These are phyloP conservation scores for Drosophila pseudoobscura DNA, from an alignment of 1,140 invertebrate species.

Conservation along the genomic window DNA sequence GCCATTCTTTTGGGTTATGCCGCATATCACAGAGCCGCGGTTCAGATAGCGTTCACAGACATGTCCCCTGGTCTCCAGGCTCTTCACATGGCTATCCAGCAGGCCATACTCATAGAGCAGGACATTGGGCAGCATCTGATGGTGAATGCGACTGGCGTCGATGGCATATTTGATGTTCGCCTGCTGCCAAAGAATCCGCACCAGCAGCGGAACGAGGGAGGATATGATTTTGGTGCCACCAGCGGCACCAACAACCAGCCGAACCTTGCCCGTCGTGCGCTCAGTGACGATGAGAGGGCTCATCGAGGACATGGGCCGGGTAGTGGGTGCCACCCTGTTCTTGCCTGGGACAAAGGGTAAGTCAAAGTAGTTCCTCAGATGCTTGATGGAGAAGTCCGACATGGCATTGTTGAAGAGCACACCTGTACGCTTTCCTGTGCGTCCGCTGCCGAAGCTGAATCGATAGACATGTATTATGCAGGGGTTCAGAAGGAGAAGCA, in stretches of 20 bases:
- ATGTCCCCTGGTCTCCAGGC: conserved; percentile 88
- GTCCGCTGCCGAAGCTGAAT: conserved; percentile 73
- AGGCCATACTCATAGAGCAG: conserved; percentile 88
- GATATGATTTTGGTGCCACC: conserved; percentile 97
- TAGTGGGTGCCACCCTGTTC: conserved; percentile 92
- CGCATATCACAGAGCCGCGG: conserved; percentile 89
- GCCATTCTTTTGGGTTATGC: conserved; percentile 85
- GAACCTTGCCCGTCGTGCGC: conserved; percentile 87
- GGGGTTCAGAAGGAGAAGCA: too few species aligned
- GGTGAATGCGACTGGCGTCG: conserved; percentile 93
- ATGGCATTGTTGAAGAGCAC: conserved; percentile 97
- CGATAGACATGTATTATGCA: background rate
- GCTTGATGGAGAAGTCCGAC: conserved; percentile 96
- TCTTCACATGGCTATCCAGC: conserved; percentile 87
- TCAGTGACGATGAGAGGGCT: conserved; percentile 93
- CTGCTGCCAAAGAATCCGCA: conserved; percentile 89
- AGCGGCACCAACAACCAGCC: conserved; percentile 94
- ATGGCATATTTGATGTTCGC: conserved; percentile 91
- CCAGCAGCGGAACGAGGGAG: conserved; percentile 88
- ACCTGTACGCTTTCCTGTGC: conserved; percentile 87
- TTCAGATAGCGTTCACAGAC: conserved; percentile 86
- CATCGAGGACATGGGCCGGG: conserved; percentile 96
- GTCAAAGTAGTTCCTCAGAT: conserved; percentile 90
- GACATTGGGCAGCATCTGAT: conserved; percentile 95
- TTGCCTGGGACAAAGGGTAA: conserved; percentile 87